A percentile compares a stretch with the other conserved stretches of the same genome.
phyloP scores from a whole-genome alignment of 2,888 invertebrate species.

The Myathropa florea region DNA sequence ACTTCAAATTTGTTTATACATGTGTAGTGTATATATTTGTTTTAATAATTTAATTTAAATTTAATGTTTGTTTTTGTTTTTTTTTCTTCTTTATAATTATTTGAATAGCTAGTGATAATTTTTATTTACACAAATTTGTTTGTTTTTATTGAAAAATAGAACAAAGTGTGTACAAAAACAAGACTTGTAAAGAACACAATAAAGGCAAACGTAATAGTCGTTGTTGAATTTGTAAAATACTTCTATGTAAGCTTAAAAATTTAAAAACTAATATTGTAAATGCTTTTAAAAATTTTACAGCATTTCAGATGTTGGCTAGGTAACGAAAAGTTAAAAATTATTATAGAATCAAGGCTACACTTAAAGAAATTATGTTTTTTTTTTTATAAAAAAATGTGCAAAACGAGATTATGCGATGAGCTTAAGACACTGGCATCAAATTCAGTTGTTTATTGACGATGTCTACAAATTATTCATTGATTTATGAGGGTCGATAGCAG shows the following conservation, averaged over 20 bases:
- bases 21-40: constrained; percentile 2
- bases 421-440: too few species aligned
- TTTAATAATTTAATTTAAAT: constrained; percentile 23
- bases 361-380: too few species aligned
- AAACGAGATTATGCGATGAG: too few species aligned
- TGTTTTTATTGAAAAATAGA: background rate
- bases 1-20: constrained; percentile 4
- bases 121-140: constrained; percentile 34
- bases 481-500: too few species aligned
- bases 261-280: background rate
- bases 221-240: constrained; percentile 26
- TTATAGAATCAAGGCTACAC: too few species aligned
- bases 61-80: background rate
- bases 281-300: background rate
- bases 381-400: too few species aligned
- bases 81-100: background rate
- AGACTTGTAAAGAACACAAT: constrained; percentile 25
- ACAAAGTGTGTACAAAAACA: background rate
- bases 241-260: constrained; percentile 12
- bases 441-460: too few species aligned
- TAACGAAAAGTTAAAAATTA: background rate
- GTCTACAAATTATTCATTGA: too few species aligned
- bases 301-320: background rate
- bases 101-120: constrained; percentile 39
- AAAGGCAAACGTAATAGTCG: constrained; percentile 36